Conservation (phyloP, 2,797 vertebrate species). For the Tiaroga cobitis region DNA sequence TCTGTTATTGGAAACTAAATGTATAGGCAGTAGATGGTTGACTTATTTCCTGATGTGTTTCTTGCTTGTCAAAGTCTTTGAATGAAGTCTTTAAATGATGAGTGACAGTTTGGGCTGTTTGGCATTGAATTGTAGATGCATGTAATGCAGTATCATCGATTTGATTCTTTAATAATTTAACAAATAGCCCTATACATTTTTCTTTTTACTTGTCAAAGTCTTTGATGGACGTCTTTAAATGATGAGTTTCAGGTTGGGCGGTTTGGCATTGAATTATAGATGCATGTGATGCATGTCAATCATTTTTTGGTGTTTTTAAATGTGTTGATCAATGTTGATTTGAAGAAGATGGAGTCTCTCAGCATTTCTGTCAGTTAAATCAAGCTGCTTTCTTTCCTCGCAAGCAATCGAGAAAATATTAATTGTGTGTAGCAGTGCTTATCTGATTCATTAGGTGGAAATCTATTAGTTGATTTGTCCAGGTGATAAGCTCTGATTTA, state of each 20-base stretch:
- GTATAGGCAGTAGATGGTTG: neutral
- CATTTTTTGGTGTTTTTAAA: neutral
- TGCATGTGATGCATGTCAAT: neutral
- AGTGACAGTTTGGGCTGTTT: neutral
- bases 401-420: neutral
- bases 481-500: constrained; percentile 7
- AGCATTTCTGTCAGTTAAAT: neutral
- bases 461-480: constrained; percentile 12
- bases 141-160: neutral
- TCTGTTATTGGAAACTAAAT: neutral
- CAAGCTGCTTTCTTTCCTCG: neutral
- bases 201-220: neutral
- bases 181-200: too few species aligned
- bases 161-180: neutral
- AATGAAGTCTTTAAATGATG: neutral
- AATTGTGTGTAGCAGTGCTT: constrained; percentile 4
- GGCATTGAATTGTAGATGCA: neutral
- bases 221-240: neutral
- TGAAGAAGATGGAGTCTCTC: neutral
- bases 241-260: neutral
- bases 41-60: neutral
- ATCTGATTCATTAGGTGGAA: constrained; percentile 14
- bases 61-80: neutral
- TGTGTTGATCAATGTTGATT: neutral
- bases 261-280: neutral